Conservation (phyloP, 2,797 vertebrate species). For the Pseudochirops corinnae region DNA sequence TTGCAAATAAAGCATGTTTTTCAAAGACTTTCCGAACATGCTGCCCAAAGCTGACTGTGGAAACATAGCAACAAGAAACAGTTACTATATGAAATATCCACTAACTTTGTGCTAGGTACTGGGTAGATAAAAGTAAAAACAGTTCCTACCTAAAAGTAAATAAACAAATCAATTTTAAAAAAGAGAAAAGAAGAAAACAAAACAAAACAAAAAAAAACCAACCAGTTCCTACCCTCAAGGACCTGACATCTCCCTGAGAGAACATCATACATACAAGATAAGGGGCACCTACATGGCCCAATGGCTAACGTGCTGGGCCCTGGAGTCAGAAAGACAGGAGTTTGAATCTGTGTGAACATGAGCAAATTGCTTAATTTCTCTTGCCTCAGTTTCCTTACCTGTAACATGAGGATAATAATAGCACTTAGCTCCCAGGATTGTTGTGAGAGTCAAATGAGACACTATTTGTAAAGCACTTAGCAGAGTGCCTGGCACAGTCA, state of each 20-base stretch:
- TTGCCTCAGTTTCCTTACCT: not conserved
- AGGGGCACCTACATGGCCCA: not conserved
- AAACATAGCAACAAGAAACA: not conserved
- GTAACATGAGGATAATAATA: not conserved
- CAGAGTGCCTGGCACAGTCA: rapidly evolving
- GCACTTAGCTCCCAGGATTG: not conserved
- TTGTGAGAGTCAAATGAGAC: not conserved
- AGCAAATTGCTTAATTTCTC: not conserved
- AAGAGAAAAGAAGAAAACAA: no score
- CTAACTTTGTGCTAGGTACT: not conserved
- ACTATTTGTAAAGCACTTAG: not conserved
- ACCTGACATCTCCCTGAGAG: not conserved
- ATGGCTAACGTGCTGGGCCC: not conserved
- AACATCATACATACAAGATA: not conserved
- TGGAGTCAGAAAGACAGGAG: not conserved
- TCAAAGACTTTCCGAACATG: not conserved
- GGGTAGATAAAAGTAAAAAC: not conserved
- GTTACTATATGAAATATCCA: not conserved
- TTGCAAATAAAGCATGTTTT: not conserved
- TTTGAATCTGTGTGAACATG: not conserved
- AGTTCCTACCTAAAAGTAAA: not conserved
- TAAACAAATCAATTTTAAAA: no score
- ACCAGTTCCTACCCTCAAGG: not conserved
- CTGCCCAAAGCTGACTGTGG: not conserved
- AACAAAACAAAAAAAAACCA: no score